Percentiles rank a stretch among this genome's conserved stretches.
Evolutionary conservation across 2,797 vertebrate genomes (phyloP).

Genomic region (Labeo calbasu): DNA sequence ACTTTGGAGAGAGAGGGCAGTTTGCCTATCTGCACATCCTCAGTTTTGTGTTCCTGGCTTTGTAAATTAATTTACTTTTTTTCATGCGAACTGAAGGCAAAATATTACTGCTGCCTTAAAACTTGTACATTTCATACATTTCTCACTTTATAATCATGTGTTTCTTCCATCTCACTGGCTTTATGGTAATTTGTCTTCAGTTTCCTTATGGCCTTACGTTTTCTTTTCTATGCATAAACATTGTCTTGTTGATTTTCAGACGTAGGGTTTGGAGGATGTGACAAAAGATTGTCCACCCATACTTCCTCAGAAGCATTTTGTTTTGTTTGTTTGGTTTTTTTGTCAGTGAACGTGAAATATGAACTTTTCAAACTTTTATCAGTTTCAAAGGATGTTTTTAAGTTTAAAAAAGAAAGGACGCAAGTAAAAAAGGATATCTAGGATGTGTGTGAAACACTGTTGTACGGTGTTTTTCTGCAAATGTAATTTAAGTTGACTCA

Average conservation of each 20-base stretch:
- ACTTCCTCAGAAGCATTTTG: slow-evolving; percentile 48
- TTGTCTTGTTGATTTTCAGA: slow-evolving; percentile 73
- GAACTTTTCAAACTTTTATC: slow-evolving; percentile 64
- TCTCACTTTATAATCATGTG: slow-evolving; percentile 66
- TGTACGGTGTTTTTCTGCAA: slow-evolving; percentile 74
- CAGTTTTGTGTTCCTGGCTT: slow-evolving; percentile 23
- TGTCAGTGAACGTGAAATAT: slow-evolving; percentile 67
- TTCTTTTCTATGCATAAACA: slow-evolving; percentile 80
- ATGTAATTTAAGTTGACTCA: slow-evolving; percentile 55
- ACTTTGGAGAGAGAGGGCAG: slow-evolving; percentile 24
- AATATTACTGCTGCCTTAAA: slow-evolving; percentile 70
- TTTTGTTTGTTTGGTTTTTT: slow-evolving; percentile 44
- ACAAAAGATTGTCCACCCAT: slow-evolving; percentile 67
- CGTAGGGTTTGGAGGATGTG: slow-evolving; percentile 61
- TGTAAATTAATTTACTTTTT: slow-evolving; percentile 45
- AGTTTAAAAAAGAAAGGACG: slow-evolving; percentile 4
- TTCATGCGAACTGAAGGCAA: slow-evolving; percentile 71
- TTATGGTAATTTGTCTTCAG: slow-evolving; percentile 70
- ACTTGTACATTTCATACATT: slow-evolving; percentile 67
- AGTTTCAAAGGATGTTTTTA: slow-evolving; percentile 55
- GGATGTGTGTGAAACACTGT: slow-evolving; percentile 72
- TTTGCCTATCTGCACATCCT: slow-evolving; percentile 23
- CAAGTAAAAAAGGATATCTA: slow-evolving; percentile 55
- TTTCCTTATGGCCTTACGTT: slow-evolving; percentile 80
- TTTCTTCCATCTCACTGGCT: slow-evolving; percentile 68